These are phyloP conservation scores for Cheilosia scutellata DNA, from an alignment of 2,888 invertebrate genomes.

Conservation along the genomic window DNA sequence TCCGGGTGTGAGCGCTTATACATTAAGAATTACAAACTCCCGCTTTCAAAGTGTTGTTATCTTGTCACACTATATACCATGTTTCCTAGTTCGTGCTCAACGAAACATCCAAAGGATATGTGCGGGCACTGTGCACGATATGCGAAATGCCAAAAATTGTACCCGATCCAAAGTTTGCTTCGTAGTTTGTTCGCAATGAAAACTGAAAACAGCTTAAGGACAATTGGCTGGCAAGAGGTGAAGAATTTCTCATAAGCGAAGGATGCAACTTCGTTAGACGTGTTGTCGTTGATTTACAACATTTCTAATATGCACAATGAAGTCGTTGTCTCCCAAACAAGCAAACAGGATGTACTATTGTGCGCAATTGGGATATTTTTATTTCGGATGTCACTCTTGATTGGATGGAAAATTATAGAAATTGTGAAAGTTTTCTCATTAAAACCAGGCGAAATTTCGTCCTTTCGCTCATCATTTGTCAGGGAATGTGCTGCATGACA, in stretches of 20 bases:
- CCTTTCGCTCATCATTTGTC: constrained; percentile 57
- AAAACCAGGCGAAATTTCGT: constrained; percentile 27
- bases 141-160: constrained; percentile 49
- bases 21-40: constrained; percentile 50
- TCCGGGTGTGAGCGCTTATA: constrained; percentile 16
- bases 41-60: constrained; percentile 36
- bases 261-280: constrained; percentile 42
- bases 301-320: constrained; percentile 12
- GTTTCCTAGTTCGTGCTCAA: constrained; percentile 39
- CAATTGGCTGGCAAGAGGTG: constrained; percentile 53
- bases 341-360: constrained; percentile 48
- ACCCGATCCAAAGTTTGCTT: constrained; percentile 18
- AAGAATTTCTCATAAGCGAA: constrained; percentile 8
- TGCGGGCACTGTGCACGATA: not conserved
- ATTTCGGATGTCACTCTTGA: constrained; percentile 44
- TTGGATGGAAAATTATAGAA: constrained; percentile 66
- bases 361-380: constrained; percentile 5
- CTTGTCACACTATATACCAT: constrained; percentile 29
- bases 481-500: constrained; percentile 57
- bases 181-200: constrained; percentile 26
- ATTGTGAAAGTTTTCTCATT: constrained; percentile 68
- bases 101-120: constrained; percentile 44
- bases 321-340: constrained; percentile 16
- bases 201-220: constrained; percentile 65
- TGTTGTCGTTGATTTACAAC: constrained; percentile 60